These are phyloP conservation scores for Xenopus petersii DNA, from an alignment of 2,797 vertebrate genomes.

Conservation along the genomic window DNA sequence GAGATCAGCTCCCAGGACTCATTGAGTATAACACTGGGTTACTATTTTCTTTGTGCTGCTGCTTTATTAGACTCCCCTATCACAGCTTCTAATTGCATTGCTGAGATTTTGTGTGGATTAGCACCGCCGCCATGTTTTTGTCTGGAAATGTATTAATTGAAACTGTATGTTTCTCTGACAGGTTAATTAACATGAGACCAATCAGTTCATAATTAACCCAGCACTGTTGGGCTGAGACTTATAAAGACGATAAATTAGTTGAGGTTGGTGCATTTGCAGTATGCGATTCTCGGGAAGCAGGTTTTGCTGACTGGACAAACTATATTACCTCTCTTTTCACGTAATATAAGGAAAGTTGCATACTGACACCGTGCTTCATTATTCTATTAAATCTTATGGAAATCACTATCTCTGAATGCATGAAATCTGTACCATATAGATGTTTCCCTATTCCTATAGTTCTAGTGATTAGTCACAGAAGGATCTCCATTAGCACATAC, in stretches of 20 bases:
- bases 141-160: constrained; percentile 34
- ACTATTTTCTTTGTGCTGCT: background rate
- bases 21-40: background rate
- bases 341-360: too few species aligned
- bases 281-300: too few species aligned
- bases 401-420: too few species aligned
- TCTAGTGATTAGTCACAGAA: too few species aligned
- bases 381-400: too few species aligned
- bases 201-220: constrained; percentile 34
- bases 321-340: too few species aligned
- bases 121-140: constrained; percentile 8
- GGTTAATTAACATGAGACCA: constrained; percentile 36
- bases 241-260: background rate
- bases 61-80: constrained; percentile 1
- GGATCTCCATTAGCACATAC: too few species aligned
- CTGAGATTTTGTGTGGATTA: constrained; percentile 10
- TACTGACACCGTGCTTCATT: too few species aligned
- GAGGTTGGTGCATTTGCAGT: background rate
- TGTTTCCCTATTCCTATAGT: too few species aligned
- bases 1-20: constrained; percentile 1
- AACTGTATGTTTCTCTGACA: constrained; percentile 25
- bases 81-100: constrained; percentile 25
- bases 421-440: too few species aligned
- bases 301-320: too few species aligned
- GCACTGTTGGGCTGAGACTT: constrained; percentile 1